Base-by-base conservation (phyloP, 2,113 vertebrate genomes). In the Chloebia gouldiae region DNA sequence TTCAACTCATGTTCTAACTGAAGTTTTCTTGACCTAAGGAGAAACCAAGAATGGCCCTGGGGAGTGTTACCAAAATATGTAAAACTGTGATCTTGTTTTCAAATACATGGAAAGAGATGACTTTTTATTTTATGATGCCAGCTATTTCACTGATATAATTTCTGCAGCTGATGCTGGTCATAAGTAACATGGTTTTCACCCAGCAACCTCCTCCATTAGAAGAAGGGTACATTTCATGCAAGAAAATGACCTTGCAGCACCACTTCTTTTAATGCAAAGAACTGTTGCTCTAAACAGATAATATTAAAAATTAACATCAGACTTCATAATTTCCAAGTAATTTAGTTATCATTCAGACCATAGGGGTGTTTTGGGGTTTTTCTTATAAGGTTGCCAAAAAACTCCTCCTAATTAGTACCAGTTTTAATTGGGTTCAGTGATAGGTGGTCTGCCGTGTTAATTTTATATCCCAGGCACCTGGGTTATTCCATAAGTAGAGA, bases 21-120 rank as follows among this genome's bases (percentile, higher is more conserved):
- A 92, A 93, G 83, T 81, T 96, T 92, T 81, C 69, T 83, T 95
- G 93, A 90, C 66, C 87, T 93, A 69, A 76, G 86, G 95, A 35
- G 79, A 81, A 91, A 90, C 47, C 64, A 88, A 91, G 86, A 69
- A 94, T 94, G 80, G 75, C 93, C 90, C 92, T 97, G 95, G 95
- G 96, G 84, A 96, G 73, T 82, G 42, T 88, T 69, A 96, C 84
- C 81, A 82, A 96, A 94, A 79, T 61, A 87, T 85, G 51, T 35
- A 83, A 81, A 93, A 88, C 39, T 15, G 8, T 95, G 92, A 92
- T 94, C 91, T 92, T 73, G 37, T 68, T 91, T 81, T 97, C 64
- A 51, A 92, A 96, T 66, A 89, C 88, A 50, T 64, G 61, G 78
- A 66, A 59, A 33, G 70, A 89, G 24, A 40, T 65, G 86, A 50